Evolutionary conservation across 2,113 vertebrate genomes (phyloP).

Genomic region (Xerus inauris): DNA sequence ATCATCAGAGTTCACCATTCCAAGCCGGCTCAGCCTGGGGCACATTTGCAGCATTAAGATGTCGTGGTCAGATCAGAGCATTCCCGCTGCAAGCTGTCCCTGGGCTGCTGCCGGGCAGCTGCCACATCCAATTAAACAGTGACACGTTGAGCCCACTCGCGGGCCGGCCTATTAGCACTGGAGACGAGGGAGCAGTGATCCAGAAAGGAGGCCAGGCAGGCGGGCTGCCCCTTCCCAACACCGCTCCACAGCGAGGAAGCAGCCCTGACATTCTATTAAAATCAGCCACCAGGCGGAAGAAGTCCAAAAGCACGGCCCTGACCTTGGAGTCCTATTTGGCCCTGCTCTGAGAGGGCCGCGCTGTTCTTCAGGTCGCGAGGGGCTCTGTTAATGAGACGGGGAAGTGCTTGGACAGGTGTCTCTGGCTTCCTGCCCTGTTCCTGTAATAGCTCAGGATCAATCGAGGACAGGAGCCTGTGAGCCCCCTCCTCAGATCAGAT

Average conservation of each 20-base stretch:
- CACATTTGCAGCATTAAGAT: background rate
- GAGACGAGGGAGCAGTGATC: slow-evolving; percentile 72
- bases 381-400: background rate
- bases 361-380: background rate
- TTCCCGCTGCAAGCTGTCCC: background rate
- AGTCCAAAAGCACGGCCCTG: background rate
- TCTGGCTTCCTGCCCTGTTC: background rate
- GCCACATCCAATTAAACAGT: slow-evolving; percentile 76
- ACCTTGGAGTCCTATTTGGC: background rate
- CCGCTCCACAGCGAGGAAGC: background rate
- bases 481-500: fast-evolving
- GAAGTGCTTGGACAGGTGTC: fast-evolving
- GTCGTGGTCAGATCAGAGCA: background rate
- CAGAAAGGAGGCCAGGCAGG: slow-evolving; percentile 62
- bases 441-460: fast-evolving
- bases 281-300: background rate
- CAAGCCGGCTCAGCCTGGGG: fast-evolving
- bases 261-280: background rate
- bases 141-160: slow-evolving; percentile 64
- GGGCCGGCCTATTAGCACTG: slow-evolving; percentile 45
- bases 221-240: background rate
- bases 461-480: fast-evolving
- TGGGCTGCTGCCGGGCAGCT: slow-evolving; percentile 63
- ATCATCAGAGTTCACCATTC: fast-evolving
- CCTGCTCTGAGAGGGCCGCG: fast-evolving